These are phyloP conservation scores for Cosmia trapezina DNA, from an alignment of 2,888 invertebrate genomes.

Conservation along the genomic window DNA sequence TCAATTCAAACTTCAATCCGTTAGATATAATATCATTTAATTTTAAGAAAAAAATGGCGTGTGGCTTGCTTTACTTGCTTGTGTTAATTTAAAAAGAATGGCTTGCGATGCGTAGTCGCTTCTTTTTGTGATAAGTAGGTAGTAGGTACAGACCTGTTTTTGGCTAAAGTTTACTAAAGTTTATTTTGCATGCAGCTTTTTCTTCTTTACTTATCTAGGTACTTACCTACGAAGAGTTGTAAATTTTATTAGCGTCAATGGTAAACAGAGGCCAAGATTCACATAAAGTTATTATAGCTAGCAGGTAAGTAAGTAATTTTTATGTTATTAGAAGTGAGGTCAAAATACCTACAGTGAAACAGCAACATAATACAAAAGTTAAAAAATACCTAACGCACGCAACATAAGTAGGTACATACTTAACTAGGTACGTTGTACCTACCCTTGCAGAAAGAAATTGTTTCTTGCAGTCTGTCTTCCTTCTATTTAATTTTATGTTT, in stretches of 20 bases:
- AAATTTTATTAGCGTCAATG: too few species aligned
- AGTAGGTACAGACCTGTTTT: too few species aligned
- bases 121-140: not conserved
- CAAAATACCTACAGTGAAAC: not conserved
- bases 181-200: not conserved
- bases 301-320: not conserved
- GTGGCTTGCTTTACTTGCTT: not conserved
- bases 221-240: accelerated
- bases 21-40: too few species aligned
- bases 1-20: not conserved
- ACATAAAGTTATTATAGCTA: too few species aligned
- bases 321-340: not conserved
- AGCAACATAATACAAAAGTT: not conserved
- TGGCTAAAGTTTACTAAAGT: not conserved
- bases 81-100: not conserved
- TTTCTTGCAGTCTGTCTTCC: not conserved
- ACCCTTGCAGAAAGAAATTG: too few species aligned
- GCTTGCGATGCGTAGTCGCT: not conserved
- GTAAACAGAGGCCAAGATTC: not conserved
- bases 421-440: not conserved
- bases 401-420: too few species aligned
- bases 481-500: not conserved
- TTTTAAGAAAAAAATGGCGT: not conserved
- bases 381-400: too few species aligned
- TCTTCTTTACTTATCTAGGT: not conserved